Base-by-base conservation (phyloP, 1,140 invertebrate species). In the Macrostomum lignano region DNA sequence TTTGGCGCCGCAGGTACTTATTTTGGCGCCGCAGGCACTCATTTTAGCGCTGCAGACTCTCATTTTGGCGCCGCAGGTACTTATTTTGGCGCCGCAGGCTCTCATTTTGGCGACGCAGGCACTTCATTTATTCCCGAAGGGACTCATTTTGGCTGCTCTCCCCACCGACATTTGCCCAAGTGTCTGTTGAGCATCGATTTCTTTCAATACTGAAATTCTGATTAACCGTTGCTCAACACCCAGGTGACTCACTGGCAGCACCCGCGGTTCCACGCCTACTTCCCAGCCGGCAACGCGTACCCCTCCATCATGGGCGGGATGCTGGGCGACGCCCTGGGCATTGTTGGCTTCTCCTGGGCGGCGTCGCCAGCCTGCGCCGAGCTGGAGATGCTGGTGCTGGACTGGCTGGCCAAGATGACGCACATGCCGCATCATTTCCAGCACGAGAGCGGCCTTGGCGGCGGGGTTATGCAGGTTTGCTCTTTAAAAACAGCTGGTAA, bases 331-430 rank as follows among this genome's bases (percentile, higher is more conserved):
- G 79, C 75, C 9, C 76, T 96, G 38, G 84, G 81, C 2, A 86
- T 79, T 51, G 78, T 94, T 41, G 88, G 88, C 44, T 98, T 96
- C 60, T 93, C 86, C 15, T 96, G 88, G 88, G 81, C 79, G 2
- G 76, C 86, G 4, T 84, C 79, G 61, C 86, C 88, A 2, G 81
- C 84, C 0, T 88, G 78, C 51, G 93, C 84, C 2, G 88, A 96
- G 61, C 58, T 96, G 33, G 88, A 96, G 61, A 84, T 77, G 1
- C 76, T 94, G 38, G 76, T 94, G 29, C 55, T 88, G 30, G 82
- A 96, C 56, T 96, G 86, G 88, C 65, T 94, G 42, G 61, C 48
- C 22, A 59, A 67, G 45, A 78, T 81, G 35, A 84, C 88, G 41
- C 75, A 76, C 1, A 55, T 91, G 15, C 81, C 82, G 1, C n/a